phyloP scores from a whole-genome alignment of 2,888 invertebrate genomes.

The Leptinotarsa rubiginosa region DNA sequence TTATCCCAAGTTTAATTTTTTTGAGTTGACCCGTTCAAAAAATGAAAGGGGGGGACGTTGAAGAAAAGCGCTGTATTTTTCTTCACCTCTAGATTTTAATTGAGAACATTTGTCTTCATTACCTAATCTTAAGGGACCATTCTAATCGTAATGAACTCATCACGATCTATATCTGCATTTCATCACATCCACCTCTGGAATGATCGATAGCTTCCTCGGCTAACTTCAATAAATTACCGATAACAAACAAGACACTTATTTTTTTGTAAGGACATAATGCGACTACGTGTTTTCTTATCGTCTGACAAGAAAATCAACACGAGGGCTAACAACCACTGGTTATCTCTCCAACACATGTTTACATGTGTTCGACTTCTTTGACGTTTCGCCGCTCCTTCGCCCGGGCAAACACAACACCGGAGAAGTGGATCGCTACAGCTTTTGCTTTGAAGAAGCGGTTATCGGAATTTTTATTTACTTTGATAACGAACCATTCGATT shows the following conservation, averaged over 20 bases:
- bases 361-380: constrained; percentile 52
- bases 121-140: too few relatives aligned
- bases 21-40: too few relatives aligned
- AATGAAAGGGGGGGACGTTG: too few relatives aligned
- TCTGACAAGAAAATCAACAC: constrained; percentile 50
- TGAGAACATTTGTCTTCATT: too few relatives aligned
- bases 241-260: constrained; percentile 43
- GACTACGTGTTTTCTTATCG: constrained; percentile 49
- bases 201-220: constrained; percentile 45
- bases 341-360: constrained; percentile 56
- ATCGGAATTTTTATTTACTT: neutral
- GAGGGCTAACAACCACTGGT: constrained; percentile 52
- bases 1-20: too few relatives aligned
- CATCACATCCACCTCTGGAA: constrained; percentile 13
- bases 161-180: neutral
- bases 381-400: constrained; percentile 44
- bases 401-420: constrained; percentile 48
- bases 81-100: too few relatives aligned
- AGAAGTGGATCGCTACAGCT: constrained; percentile 3
- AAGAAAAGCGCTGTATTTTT: too few relatives aligned
- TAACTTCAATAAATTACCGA: constrained; percentile 41
- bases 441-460: neutral
- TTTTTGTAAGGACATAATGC: constrained; percentile 43
- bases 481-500: neutral
- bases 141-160: too few relatives aligned